phyloP scores from a whole-genome alignment of 2,888 invertebrate genomes.

The Plemyria rubiginata region DNA sequence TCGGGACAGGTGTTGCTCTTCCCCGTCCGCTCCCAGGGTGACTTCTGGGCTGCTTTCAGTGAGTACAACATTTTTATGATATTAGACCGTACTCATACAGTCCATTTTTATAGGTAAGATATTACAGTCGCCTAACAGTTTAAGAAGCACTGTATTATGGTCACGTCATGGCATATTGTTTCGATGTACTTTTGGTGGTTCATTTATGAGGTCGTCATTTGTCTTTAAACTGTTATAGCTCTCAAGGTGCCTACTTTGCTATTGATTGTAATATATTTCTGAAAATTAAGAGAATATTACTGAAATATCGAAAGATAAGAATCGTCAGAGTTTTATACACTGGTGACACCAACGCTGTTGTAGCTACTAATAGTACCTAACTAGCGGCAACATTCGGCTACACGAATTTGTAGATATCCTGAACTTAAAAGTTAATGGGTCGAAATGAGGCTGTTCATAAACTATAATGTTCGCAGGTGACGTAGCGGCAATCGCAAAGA shows the following conservation, averaged over 20 bases:
- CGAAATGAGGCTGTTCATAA: neutral
- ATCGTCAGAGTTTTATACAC: too few species aligned
- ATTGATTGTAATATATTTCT: too few species aligned
- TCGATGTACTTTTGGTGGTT: too few species aligned
- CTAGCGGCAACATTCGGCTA: too few species aligned
- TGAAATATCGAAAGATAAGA: too few species aligned
- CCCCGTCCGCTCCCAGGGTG: conserved; percentile 91
- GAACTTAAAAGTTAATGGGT: neutral
- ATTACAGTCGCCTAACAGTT: neutral
- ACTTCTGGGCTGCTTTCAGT: conserved; percentile 93
- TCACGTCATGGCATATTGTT: too few species aligned
- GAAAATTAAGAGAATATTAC: too few species aligned
- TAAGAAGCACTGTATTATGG: too few species aligned
- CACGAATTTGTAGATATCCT: too few species aligned
- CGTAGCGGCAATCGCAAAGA: conserved; percentile 88
- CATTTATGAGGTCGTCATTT: neutral
- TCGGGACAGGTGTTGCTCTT: conserved; percentile 91
- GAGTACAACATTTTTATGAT: conserved; percentile 58
- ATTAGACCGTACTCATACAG: too few species aligned
- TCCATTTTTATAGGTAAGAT: neutral
- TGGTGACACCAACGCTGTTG: too few species aligned
- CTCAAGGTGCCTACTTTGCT: neutral
- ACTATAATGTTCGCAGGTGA: conserved; percentile 80
- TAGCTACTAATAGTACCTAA: too few species aligned
- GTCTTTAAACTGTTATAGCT: neutral